Evolutionary conservation across 23 tunicate genomes (phyloP).

Genomic region (Trididemnum nubilum): DNA sequence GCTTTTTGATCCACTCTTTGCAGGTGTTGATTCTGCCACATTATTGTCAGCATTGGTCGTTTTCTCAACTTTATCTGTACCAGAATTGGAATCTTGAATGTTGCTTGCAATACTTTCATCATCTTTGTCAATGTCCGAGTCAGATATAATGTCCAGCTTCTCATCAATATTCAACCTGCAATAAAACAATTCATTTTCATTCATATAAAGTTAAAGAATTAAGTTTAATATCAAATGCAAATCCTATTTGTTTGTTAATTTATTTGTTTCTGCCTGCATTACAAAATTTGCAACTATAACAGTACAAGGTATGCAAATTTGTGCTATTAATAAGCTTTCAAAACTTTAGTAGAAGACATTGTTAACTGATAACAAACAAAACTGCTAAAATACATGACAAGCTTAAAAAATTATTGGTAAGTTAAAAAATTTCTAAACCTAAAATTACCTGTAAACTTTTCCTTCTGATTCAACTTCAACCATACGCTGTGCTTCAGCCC

Average conservation of each 20-base stretch:
- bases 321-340: too few species aligned
- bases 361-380: too few species aligned
- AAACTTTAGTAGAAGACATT: too few species aligned
- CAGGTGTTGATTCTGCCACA: not conserved
- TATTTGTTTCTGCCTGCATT: too few species aligned
- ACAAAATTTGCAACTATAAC: too few species aligned
- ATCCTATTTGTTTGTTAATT: too few species aligned
- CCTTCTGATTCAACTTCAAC: slow-evolving; percentile 92
- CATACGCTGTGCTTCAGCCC: slow-evolving; percentile 95
- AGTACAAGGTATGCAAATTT: too few species aligned
- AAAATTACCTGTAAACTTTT: slow-evolving; percentile 55
- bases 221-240: not conserved
- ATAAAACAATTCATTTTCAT: too few species aligned
- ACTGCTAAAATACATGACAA: too few species aligned
- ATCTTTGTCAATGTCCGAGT: slow-evolving; percentile 80
- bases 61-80: not conserved
- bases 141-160: slow-evolving; percentile 82
- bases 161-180: slow-evolving; percentile 68
- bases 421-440: too few species aligned
- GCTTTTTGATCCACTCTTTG: not conserved
- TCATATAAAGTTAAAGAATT: not conserved
- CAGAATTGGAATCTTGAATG: too few species aligned
- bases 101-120: slow-evolving; percentile 31
- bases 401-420: too few species aligned
- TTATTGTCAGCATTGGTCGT: not conserved